Base-by-base conservation (phyloP, 30 jellyfish, hydroid and myxozoan species). In the Catostylus mosaicus region DNA sequence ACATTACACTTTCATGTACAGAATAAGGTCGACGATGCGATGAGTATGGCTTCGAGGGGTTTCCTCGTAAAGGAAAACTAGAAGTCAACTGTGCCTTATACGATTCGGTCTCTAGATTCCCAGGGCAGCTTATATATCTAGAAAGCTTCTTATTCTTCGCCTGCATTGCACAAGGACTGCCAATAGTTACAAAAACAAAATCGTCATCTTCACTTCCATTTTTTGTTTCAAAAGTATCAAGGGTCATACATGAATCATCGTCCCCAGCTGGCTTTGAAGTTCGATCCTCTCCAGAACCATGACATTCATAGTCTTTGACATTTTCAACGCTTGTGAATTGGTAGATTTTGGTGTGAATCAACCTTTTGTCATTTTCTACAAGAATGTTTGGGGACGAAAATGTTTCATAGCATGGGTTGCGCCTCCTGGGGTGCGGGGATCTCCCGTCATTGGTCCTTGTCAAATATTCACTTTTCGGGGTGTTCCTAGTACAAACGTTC, bases 341-440 rank as follows among this genome's bases (percentile, higher is more conserved):
- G 78, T 66, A n/a, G 24, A 36, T 30, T 30, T 16, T 31, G 1
- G 31, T 19, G 56, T 23, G 33, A 36, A 30, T 26, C n/a, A 38
- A n/a, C 34, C 50, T 18, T n/a, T 36, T 32, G 48, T 43, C 72
- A 47, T 56, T 80, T 34, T 65, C 65, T 65, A 62, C 82, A 48
- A 81, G 36, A 69, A 68, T 70, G 33, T 68, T 71, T 3, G 91
- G 91, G 50, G 81, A 59, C 3, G 91, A 81, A 40, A 81, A 47
- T 16, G 84, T 73, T 8, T 45, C 77, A 18, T 30, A 34, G 33
- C 68, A 32, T 24, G 70, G 71, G 27, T 64, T 50, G 30, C 78
- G 63, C 70, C 47, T 81, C 32, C 84, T 73, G 20, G 91, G 91
- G 51, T 81, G 84, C 33, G 91, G 91, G 69, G 91, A 81, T 12